Percentiles rank a stretch among this genome's conserved stretches.
Conservation (phyloP, 2,113 vertebrate genomes). For the Synodontis membranacea region DNA sequence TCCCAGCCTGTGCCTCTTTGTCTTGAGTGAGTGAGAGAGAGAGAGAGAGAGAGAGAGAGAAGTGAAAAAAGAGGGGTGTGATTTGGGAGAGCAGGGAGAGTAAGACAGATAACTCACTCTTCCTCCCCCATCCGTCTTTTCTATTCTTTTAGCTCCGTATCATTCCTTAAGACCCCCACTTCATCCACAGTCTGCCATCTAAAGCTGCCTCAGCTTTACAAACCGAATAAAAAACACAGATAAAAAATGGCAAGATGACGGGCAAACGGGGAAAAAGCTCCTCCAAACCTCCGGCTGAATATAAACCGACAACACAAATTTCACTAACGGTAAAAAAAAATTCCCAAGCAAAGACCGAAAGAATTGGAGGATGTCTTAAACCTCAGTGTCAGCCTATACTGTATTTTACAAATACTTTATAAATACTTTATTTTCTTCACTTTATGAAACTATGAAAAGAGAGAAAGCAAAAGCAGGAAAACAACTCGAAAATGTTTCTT, state of each 20-base stretch:
- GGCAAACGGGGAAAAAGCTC: background rate
- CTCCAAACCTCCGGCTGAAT: constrained; percentile 17
- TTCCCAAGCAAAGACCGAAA: background rate
- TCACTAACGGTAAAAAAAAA: background rate
- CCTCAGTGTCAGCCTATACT: background rate
- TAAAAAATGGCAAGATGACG: constrained; percentile 15
- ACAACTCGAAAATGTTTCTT: background rate
- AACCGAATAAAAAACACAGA: constrained; percentile 31
- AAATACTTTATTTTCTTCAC: too few relatives aligned
- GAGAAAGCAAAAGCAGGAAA: background rate
- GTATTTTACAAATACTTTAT: background rate
- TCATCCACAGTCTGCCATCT: constrained; percentile 32
- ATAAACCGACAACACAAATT: constrained; percentile 30
- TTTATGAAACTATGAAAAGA: background rate
- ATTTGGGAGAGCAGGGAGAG: constrained; percentile 48
- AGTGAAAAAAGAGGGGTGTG: constrained; percentile 22
- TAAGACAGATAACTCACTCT: constrained; percentile 47
- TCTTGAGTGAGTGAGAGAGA: constrained; percentile 35
- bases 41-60: constrained; percentile 21
- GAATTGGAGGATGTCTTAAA: background rate
- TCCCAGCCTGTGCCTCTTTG: constrained; percentile 32
- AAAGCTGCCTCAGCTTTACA: constrained; percentile 37
- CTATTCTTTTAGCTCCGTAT: constrained; percentile 26
- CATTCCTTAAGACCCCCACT: constrained; percentile 26
- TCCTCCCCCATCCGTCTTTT: constrained; percentile 32